Conservation (phyloP, 2,888 invertebrate species). For the Melieria omissa region DNA sequence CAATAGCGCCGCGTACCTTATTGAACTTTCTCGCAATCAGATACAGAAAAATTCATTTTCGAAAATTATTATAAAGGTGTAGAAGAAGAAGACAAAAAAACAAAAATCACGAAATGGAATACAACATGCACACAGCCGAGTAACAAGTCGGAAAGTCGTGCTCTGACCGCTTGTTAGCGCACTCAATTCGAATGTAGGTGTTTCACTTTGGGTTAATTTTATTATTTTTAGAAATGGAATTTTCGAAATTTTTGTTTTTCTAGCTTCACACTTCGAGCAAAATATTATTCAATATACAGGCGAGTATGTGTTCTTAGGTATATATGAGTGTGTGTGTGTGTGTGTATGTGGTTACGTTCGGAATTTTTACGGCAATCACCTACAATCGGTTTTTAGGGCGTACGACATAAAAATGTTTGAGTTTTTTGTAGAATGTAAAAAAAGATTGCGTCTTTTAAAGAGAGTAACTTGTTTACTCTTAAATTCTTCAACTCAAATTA, state of each 20-base stretch:
- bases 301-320: constrained; percentile 1
- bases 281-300: neutral
- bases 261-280: constrained; percentile 22
- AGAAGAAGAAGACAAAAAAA: neutral
- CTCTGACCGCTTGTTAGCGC: constrained; percentile 34
- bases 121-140: neutral
- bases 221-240: constrained; percentile 48
- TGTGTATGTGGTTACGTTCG: too few species aligned
- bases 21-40: too few species aligned
- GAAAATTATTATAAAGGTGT: constrained; percentile 2
- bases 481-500: too few species aligned
- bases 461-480: too few species aligned
- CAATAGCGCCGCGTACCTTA: too few species aligned
- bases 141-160: neutral
- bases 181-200: constrained; percentile 43
- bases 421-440: too few species aligned
- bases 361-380: too few species aligned
- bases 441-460: too few species aligned
- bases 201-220: constrained; percentile 37
- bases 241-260: constrained; percentile 41
- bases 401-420: too few species aligned
- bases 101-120: neutral
- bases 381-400: too few species aligned
- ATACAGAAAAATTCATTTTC: neutral
- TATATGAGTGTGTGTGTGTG: too few species aligned